These are phyloP conservation scores for Periparus ater DNA, from an alignment of 2,797 vertebrate species.

Conservation along the genomic window DNA sequence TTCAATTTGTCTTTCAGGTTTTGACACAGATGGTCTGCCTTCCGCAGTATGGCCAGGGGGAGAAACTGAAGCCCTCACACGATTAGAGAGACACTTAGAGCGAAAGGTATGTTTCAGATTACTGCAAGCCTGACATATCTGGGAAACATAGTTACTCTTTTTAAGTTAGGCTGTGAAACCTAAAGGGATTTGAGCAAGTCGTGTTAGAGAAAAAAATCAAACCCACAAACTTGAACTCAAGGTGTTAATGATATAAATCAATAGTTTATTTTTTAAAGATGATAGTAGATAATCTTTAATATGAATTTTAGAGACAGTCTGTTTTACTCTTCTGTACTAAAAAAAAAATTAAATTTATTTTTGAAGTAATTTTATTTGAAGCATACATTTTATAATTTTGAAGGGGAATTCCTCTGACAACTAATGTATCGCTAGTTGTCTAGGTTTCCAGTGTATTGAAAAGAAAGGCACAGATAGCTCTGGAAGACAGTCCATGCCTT, in stretches of 20 bases:
- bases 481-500: neutral
- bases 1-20: conserved; percentile 78
- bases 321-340: neutral
- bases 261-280: neutral
- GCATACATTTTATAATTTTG: neutral
- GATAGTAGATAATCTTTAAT: neutral
- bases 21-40: conserved; percentile 89
- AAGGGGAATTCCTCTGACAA: neutral
- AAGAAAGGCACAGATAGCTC: neutral
- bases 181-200: neutral
- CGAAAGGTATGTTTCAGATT: conserved; percentile 82
- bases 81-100: conserved; percentile 92
- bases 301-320: neutral
- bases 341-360: neutral
- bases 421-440: neutral
- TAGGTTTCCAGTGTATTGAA: neutral
- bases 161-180: neutral
- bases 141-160: neutral
- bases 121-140: neutral
- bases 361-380: neutral
- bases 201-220: neutral
- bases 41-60: conserved; percentile 94
- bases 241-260: neutral
- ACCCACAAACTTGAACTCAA: neutral
- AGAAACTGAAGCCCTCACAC: conserved; percentile 92